Evolutionary conservation across 2,888 invertebrate genomes (phyloP).

Genomic region (Drymonia ruficornis): DNA sequence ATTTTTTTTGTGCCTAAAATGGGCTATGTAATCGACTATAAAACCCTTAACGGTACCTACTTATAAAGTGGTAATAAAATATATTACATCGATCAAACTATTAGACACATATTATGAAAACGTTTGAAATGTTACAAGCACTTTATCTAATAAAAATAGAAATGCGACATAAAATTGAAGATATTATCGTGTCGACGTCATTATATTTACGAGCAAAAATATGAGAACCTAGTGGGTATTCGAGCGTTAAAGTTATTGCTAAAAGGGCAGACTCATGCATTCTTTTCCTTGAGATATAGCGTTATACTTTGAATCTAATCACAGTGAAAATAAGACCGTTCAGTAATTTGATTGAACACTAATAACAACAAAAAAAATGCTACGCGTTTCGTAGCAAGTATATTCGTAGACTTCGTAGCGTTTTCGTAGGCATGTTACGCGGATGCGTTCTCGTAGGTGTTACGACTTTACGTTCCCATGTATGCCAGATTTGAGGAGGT

Average conservation of each 20-base stretch:
- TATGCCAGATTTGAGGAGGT: too few relatives aligned
- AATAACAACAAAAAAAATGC: not conserved
- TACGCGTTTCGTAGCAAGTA: constrained; percentile 16
- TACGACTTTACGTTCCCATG: too few relatives aligned
- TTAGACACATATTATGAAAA: not conserved
- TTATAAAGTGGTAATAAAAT: constrained; percentile 2
- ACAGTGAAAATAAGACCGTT: too few relatives aligned
- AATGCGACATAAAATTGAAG: not conserved
- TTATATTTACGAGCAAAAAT: constrained; percentile 1
- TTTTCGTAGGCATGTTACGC: constrained; percentile 10
- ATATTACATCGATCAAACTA: not conserved
- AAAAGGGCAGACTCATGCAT: not conserved
- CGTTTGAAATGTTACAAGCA: constrained; percentile 5
- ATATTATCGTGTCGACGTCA: constrained; percentile 1
- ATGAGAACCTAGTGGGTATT: not conserved
- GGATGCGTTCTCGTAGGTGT: constrained; percentile 13
- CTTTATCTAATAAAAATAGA: constrained; percentile 6
- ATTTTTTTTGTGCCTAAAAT: too few relatives aligned
- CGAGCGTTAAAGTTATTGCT: constrained; percentile 1
- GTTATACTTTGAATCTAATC: too few relatives aligned
- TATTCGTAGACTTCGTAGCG: constrained; percentile 12
- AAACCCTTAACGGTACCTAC: not conserved
- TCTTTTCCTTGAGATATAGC: too few relatives aligned
- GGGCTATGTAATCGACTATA: too few relatives aligned
- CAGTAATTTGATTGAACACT: too few relatives aligned